Base-by-base conservation (phyloP, 1,140 invertebrate species). In the Zaprionus nigranus region DNA sequence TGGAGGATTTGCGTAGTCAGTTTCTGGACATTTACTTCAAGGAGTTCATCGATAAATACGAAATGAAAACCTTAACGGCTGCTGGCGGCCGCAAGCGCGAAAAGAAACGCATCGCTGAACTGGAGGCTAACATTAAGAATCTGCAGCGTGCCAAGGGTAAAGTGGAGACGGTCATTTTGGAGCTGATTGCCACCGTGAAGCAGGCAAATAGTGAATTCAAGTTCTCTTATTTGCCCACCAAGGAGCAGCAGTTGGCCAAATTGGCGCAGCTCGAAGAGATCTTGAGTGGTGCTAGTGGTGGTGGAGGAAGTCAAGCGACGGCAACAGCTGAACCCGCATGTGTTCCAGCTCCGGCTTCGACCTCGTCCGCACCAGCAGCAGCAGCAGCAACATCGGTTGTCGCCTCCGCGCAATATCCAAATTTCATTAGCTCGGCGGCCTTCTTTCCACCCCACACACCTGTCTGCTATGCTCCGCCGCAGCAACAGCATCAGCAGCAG, bases 1-100 rank as follows among this genome's bases (percentile, higher is more conserved):
- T 93, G 22, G 83, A 92, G 51, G 90, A 93, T 49, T 58, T 92
- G 60, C 90, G 91, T 15, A 58, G 77, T 49, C 92, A 93, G 54
- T 93, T 92, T 51, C 82, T 92, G 3, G 90, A 92, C 30, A 92
- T 92, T 22, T 93, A 93, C 34, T 92, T 93, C 38, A 93, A 92
- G 62, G 92, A 93, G 62, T 92, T 92, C 38, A 81, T 79, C 6
- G 84, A 83, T 38, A 93, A 93, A 71, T 85, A 87, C 34, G 90
- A 92, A 65, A 81, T 93, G 73, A 91, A 87, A 70, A 64, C 74
- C 1, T 17, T 90, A 22, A 87, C 86, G 78, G 81, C 83, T 59
- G 80, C 87, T 20, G 80, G 82, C 75, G 79, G 80, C 59, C 90
- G 92, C 11, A 93, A 92, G 63, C 81, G 79, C 11, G 92, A 92